Percentiles rank a stretch among this genome's conserved stretches.
Evolutionary conservation across 2,888 invertebrate genomes (phyloP).

Genomic region (Proisotoma minuta): DNA sequence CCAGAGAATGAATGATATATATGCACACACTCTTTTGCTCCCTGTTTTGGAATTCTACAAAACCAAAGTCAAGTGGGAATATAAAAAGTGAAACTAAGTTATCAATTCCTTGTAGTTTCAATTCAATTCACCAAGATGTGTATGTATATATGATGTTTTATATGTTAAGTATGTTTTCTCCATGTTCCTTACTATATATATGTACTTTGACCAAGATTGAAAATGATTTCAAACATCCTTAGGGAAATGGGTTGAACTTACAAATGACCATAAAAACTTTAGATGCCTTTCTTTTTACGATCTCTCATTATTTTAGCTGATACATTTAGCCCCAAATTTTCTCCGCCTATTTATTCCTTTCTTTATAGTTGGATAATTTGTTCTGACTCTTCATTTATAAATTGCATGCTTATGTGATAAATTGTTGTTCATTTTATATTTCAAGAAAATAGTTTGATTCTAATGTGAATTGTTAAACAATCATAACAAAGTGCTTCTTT

Average conservation of each 20-base stretch:
- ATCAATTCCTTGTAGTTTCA: background rate
- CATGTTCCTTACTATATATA: background rate
- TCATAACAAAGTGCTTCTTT: background rate
- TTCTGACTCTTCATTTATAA: background rate
- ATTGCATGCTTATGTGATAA: background rate
- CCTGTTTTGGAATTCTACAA: background rate
- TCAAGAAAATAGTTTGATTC: background rate
- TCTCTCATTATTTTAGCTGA: slow-evolving; percentile 4
- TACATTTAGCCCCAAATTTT: background rate
- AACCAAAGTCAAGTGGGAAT: background rate
- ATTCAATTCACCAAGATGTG: too few species aligned
- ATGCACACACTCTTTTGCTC: background rate
- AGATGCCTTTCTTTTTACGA: slow-evolving; percentile 7
- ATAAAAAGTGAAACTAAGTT: background rate
- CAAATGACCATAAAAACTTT: slow-evolving; percentile 7
- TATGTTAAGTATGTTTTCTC: background rate
- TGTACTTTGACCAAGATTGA: background rate
- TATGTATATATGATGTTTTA: too few species aligned
- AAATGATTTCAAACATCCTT: background rate
- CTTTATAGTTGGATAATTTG: background rate
- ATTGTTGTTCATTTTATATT: too few species aligned
- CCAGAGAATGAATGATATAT: background rate
- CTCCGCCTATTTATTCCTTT: background rate
- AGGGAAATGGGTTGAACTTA: slow-evolving; percentile 7
- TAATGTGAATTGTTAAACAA: background rate